These are phyloP conservation scores for Eidolon dupreanum DNA, from an alignment of 2,797 vertebrate genomes.

Conservation along the genomic window DNA sequence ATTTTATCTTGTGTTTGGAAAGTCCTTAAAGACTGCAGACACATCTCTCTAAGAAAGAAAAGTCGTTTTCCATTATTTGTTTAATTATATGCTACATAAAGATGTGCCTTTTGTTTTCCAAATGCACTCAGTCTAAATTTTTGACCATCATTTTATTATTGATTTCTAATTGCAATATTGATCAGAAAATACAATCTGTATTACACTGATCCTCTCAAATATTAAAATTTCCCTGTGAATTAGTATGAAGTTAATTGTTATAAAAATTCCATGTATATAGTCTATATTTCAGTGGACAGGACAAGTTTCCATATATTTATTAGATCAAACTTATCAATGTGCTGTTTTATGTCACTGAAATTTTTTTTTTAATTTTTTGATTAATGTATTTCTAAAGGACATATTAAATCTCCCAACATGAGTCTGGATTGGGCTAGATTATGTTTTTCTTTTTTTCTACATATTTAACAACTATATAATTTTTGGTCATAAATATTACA, in stretches of 20 bases:
- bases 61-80: background rate
- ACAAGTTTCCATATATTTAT: background rate
- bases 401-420: background rate
- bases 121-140: background rate
- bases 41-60: background rate
- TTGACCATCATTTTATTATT: background rate
- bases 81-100: background rate
- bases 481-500: background rate
- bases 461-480: background rate
- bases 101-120: background rate
- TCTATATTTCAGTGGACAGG: background rate
- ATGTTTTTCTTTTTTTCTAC: background rate
- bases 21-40: background rate
- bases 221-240: background rate
- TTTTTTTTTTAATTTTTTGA: background rate
- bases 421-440: background rate
- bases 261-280: background rate
- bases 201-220: background rate
- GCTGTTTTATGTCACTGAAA: background rate
- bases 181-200: background rate
- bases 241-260: background rate
- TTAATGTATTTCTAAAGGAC: background rate
- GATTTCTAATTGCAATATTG: background rate
- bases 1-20: background rate
- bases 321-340: background rate